Evolutionary conservation across 2,888 invertebrate genomes (phyloP).

Genomic region (Prosapia bicincta): DNA sequence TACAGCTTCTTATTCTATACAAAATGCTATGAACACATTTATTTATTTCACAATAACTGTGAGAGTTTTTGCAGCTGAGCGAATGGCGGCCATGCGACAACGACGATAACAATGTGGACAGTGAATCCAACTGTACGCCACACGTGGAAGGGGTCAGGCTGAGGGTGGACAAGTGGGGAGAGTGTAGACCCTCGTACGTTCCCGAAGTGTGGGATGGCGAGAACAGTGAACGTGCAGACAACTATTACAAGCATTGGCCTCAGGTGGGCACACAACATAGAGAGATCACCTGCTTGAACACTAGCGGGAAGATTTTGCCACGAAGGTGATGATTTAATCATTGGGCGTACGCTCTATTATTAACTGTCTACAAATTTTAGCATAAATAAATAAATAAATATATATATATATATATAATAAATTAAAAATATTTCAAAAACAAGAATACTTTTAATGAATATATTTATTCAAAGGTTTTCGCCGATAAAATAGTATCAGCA

Average conservation of each 20-base stretch:
- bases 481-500: too few species aligned
- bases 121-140: conserved; percentile 32
- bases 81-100: conserved; percentile 43
- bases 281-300: conserved; percentile 39
- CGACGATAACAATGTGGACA: conserved; percentile 32
- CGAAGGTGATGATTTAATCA: conserved; percentile 36
- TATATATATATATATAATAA: too few species aligned
- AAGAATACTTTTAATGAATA: too few species aligned
- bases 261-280: conserved; percentile 40
- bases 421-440: too few species aligned
- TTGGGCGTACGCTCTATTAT: too few species aligned
- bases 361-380: too few species aligned
- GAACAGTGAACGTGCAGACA: conserved; percentile 36
- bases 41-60: too few species aligned
- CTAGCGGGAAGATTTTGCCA: conserved; percentile 36
- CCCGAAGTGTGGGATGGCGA: conserved; percentile 36
- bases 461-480: too few species aligned
- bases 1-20: too few species aligned
- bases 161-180: conserved; percentile 40
- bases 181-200: conserved; percentile 32
- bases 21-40: too few species aligned
- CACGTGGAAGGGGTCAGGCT: conserved; percentile 34
- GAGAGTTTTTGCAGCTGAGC: conserved; percentile 40
- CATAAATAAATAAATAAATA: too few species aligned
- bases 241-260: conserved; percentile 42